Evolutionary conservation across 2,113 vertebrate genomes (phyloP).

Genomic region (Calyptomena viridis): DNA sequence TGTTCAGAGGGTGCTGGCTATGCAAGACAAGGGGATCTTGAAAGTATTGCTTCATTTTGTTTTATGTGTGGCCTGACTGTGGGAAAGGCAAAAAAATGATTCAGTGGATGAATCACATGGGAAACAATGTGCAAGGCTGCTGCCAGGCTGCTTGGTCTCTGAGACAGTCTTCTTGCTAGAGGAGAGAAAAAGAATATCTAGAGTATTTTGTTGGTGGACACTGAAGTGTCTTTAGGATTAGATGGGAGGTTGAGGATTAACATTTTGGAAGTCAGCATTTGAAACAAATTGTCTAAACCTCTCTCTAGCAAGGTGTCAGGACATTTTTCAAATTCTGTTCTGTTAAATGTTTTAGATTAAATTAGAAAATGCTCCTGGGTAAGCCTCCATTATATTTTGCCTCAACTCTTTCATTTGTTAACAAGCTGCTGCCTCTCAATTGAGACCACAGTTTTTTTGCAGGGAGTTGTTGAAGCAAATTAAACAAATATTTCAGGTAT

Average conservation of each 20-base stretch:
- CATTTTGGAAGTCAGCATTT: neutral
- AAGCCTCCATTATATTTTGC: neutral
- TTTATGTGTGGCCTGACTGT: neutral
- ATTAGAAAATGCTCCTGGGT: neutral
- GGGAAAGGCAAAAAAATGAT: neutral
- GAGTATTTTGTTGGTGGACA: neutral
- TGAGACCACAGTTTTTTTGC: neutral
- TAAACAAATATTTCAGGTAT: slow-evolving; percentile 28
- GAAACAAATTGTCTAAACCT: neutral
- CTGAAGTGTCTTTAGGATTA: neutral
- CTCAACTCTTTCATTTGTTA: neutral
- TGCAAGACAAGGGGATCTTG: neutral
- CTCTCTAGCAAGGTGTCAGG: neutral
- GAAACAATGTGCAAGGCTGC: neutral
- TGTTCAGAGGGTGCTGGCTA: neutral
- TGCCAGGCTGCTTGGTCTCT: neutral
- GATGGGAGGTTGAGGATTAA: neutral
- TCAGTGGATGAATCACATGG: neutral
- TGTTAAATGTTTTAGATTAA: neutral
- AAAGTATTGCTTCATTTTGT: neutral
- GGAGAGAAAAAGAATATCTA: neutral
- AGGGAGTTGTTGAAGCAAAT: neutral
- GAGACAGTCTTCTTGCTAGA: neutral
- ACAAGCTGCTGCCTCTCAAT: neutral
- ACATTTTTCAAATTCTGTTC: neutral